Percentiles rank a stretch among this genome's conserved stretches.
phyloP scores from a whole-genome alignment of 2,113 vertebrate species.

The Prunella himalayana region DNA sequence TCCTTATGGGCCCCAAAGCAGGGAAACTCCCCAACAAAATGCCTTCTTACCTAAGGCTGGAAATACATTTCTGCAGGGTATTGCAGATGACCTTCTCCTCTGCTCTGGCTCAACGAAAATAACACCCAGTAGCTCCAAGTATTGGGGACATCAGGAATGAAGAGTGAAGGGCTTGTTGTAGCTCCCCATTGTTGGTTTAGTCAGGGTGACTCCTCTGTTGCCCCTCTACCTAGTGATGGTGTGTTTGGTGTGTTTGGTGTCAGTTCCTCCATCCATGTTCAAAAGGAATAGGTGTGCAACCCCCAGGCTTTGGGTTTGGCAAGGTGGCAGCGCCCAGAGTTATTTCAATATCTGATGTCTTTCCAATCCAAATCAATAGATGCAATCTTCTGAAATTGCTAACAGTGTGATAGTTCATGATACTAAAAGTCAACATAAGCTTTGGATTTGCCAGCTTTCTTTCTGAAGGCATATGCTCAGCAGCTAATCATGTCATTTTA shows the following conservation, averaged over 20 bases:
- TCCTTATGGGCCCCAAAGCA: neutral
- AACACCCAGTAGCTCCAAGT: neutral
- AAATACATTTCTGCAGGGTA: neutral
- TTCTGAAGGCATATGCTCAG: neutral
- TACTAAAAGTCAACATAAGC: neutral
- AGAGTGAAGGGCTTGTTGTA: neutral
- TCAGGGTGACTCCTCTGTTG: neutral
- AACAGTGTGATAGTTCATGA: neutral
- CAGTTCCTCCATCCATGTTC: accelerated
- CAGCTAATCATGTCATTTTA: neutral
- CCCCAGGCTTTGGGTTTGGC: neutral
- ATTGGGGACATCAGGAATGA: accelerated
- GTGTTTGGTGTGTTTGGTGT: neutral
- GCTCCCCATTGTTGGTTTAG: neutral
- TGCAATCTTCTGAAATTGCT: neutral
- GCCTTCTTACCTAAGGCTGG: neutral
- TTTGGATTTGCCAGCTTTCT: neutral
- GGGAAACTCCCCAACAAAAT: neutral
- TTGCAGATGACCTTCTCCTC: neutral
- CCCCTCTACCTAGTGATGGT: accelerated
- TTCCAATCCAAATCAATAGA: neutral
- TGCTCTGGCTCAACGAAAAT: neutral
- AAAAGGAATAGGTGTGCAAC: neutral
- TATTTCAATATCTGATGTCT: neutral
- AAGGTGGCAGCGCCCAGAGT: neutral